A percentile compares a stretch with the other conserved stretches of the same genome.
Evolutionary conservation across 2,113 vertebrate genomes (phyloP).

Genomic region (Strigops habroptila): DNA sequence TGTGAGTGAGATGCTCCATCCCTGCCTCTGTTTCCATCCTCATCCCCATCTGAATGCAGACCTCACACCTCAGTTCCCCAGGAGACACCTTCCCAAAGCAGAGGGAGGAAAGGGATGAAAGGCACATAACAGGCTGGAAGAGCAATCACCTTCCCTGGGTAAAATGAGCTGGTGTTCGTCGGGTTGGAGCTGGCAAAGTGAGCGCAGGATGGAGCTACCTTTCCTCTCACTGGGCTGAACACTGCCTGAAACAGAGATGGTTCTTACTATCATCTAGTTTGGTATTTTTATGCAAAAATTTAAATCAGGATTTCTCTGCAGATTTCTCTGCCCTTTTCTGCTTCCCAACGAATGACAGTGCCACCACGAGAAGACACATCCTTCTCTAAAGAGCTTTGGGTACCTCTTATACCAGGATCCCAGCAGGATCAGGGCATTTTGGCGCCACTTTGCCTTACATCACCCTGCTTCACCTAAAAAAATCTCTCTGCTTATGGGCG

Average conservation of each 20-base stretch:
- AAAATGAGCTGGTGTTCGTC: background rate
- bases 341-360: background rate
- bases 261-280: background rate
- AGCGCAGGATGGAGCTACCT: background rate
- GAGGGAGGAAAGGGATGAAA: background rate
- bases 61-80: background rate
- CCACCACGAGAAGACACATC: rapidly evolving
- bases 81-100: background rate
- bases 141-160: background rate
- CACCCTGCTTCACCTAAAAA: background rate
- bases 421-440: background rate
- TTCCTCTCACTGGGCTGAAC: background rate
- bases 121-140: background rate
- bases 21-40: background rate
- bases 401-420: background rate
- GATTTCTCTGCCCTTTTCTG: background rate
- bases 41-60: background rate
- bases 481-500: rapidly evolving
- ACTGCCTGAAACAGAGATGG: background rate
- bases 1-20: background rate
- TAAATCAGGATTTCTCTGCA: background rate
- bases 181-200: background rate
- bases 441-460: rapidly evolving
- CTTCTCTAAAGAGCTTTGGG: background rate
- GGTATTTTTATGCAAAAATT: background rate